These are phyloP conservation scores for Caenorhabditis wallacei DNA, from an alignment of 2,888 invertebrate species.

Conservation along the genomic window DNA sequence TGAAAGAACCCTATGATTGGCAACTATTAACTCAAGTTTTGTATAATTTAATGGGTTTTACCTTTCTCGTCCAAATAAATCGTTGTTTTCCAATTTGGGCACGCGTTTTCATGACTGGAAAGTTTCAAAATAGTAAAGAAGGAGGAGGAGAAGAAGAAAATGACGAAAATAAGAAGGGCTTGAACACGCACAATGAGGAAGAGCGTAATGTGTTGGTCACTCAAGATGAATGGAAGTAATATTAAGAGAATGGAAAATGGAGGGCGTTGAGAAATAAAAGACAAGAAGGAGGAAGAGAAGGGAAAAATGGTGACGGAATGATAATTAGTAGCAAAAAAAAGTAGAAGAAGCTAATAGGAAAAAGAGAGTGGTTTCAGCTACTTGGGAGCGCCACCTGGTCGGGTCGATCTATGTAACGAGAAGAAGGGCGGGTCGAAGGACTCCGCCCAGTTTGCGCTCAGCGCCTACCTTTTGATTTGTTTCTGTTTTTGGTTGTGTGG, in stretches of 20 bases:
- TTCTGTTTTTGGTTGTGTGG: slow-evolving; percentile 35
- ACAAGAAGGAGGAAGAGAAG: background rate
- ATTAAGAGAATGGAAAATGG: slow-evolving; percentile 22
- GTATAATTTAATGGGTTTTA: slow-evolving; percentile 29
- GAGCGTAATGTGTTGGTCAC: slow-evolving; percentile 61
- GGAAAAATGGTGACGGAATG: slow-evolving; percentile 38
- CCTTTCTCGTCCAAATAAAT: slow-evolving; percentile 77
- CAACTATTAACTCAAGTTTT: slow-evolving; percentile 21
- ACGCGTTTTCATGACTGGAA: slow-evolving; percentile 64
- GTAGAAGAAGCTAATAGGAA: slow-evolving; percentile 24
- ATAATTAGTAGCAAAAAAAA: slow-evolving; percentile 54
- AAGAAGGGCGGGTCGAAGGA: slow-evolving; percentile 40
- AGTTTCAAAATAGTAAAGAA: slow-evolving; percentile 3
- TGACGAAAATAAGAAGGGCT: slow-evolving; percentile 17
- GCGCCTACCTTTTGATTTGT: slow-evolving; percentile 28
- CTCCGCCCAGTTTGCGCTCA: slow-evolving; percentile 48
- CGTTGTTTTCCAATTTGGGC: slow-evolving; percentile 64
- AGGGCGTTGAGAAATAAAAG: slow-evolving; percentile 22
- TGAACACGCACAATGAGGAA: slow-evolving; percentile 23
- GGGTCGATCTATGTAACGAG: slow-evolving; percentile 51
- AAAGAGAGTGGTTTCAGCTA: slow-evolving; percentile 51
- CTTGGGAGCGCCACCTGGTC: slow-evolving; percentile 49
- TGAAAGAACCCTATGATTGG: slow-evolving; percentile 14
- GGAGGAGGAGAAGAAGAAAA: slow-evolving; percentile 31
- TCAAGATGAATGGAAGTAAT: slow-evolving; percentile 58